Evolutionary conservation across 2,113 vertebrate species (phyloP), one percentile per base, ranked within the genome.

Genomic region (Sander vitreus): DNA sequence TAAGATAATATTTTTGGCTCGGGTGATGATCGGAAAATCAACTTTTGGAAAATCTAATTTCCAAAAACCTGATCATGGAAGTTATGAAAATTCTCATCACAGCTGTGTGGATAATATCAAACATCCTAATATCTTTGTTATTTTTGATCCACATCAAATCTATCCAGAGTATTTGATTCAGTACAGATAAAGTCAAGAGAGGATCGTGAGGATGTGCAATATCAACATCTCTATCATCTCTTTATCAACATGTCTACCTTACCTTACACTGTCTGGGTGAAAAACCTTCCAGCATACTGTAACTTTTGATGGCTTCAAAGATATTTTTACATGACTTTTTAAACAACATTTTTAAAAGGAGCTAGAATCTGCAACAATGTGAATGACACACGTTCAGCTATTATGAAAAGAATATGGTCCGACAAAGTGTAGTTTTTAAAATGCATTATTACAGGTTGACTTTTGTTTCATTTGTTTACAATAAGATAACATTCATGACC

Each of bases 141-240:
- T 98, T 85, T 98, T 98, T 86, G 96, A 98, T 88, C 80, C 95
- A 83, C 96, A 97, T 91, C 97, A 98, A 80, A 97, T 97, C 83
- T 98, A 97, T 83, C 97, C 97, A 3, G 97, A 97, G 78, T 97
- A 98, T 87, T 57, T 98, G 84, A 96, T 98, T 92, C 92, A 96
- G 82, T 97, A 97, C 70, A 90, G 47, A 33, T 97, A 84, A 96
- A 2, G 27, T 25, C 23, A 50, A 69, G 10, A 33, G 6, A 47
- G 15, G 9, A 45, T 14, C 11, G 2, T 21, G 7, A 80, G 1
- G 10, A 19, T 23, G 39, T 43, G 14, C 6, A 25, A 21, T 16
- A 74, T 47, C 54, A 58, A 6, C 27, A 43, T 25, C 39, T 43
- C 39, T 43, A 10, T 43, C 39, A 43, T 43, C 39, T 11, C 10